phyloP scores from a whole-genome alignment of 1,140 invertebrate species.

The Drosophila bocqueti region DNA sequence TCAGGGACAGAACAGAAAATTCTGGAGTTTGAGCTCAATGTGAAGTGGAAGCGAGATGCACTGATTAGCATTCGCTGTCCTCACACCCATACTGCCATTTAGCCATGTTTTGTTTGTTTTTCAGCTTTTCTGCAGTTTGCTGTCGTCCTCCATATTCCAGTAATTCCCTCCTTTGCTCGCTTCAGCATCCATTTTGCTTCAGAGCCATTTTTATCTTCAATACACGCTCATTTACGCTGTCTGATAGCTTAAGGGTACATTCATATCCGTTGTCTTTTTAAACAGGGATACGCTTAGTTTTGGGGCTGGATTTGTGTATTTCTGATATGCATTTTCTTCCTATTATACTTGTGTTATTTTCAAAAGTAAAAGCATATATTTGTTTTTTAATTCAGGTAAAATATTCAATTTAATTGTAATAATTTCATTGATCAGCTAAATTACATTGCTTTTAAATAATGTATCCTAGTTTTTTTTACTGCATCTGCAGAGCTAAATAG shows the following conservation, averaged over 20 bases:
- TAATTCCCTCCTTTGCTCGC: constrained; percentile 19
- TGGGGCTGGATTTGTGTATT: constrained; percentile 29
- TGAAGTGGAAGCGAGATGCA: constrained; percentile 11
- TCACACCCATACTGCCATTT: constrained; percentile 61
- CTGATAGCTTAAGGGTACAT: constrained; percentile 79
- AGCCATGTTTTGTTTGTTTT: constrained; percentile 76
- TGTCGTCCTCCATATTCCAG: constrained; percentile 10
- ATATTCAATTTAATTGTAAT: neutral
- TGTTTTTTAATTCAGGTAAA: too few species aligned
- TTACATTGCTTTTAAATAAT: constrained; percentile 3
- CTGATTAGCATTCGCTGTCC: constrained; percentile 23
- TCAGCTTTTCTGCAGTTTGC: constrained; percentile 52
- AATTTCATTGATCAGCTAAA: neutral
- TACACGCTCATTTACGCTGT: constrained; percentile 82
- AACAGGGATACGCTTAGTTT: constrained; percentile 35
- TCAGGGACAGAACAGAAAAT: constrained; percentile 52
- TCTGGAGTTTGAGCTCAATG: constrained; percentile 48
- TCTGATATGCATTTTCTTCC: constrained; percentile 45
- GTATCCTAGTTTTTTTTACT: too few species aligned
- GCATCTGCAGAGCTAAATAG: too few species aligned
- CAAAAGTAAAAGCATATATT: neutral
- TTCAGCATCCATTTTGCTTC: constrained; percentile 30
- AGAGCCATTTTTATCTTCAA: constrained; percentile 72
- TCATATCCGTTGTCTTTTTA: constrained; percentile 78
- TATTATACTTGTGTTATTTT: neutral